phyloP scores from a whole-genome alignment of 2,888 invertebrate species.

The Aspidapion aeneum region DNA sequence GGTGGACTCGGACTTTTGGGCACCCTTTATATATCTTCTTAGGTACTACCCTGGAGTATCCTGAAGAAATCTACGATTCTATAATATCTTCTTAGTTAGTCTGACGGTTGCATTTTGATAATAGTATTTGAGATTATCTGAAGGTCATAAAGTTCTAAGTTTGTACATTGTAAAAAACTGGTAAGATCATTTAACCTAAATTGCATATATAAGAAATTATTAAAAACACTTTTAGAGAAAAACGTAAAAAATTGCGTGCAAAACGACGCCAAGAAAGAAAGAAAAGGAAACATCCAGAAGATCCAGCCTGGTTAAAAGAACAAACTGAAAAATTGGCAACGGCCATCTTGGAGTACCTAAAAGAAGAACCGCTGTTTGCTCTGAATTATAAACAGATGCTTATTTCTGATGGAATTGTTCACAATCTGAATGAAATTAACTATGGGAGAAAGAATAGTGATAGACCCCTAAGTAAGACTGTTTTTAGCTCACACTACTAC shows the following conservation, averaged over 20 bases:
- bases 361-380: slow-evolving; percentile 33
- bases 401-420: slow-evolving; percentile 36
- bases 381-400: slow-evolving; percentile 40
- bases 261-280: slow-evolving; percentile 23
- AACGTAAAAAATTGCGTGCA: slow-evolving; percentile 26
- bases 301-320: slow-evolving; percentile 26
- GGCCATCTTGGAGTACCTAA: slow-evolving; percentile 34
- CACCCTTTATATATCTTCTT: no score
- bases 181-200: no score
- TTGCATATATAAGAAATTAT: no score
- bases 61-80: no score
- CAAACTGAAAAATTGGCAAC: slow-evolving; percentile 27
- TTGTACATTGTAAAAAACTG: no score
- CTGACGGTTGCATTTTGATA: no score
- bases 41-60: no score
- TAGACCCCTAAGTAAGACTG: not conserved
- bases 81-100: no score
- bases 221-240: slow-evolving; percentile 27
- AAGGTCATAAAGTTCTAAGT: no score
- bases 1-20: no score
- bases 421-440: slow-evolving; percentile 21
- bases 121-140: no score
- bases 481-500: no score
- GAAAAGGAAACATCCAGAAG: slow-evolving; percentile 14
- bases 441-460: not conserved